These are phyloP conservation scores for Lycia hirtaria DNA, from an alignment of 2,888 invertebrate species.

Conservation along the genomic window DNA sequence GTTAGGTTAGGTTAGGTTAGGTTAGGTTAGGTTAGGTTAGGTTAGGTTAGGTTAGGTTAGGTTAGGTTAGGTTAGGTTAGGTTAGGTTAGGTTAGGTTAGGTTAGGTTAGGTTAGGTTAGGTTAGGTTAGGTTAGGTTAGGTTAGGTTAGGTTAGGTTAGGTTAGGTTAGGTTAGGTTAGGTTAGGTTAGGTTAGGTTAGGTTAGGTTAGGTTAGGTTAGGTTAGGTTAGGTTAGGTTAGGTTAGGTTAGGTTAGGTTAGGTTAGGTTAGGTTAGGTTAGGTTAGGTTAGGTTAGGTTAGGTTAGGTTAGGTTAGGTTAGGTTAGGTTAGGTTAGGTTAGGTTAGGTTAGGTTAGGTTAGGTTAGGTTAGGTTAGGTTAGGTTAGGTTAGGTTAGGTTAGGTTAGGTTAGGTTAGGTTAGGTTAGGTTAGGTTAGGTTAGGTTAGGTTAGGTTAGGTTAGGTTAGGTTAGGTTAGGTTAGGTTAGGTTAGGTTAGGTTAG, in stretches of 20 bases:
- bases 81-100: slow-evolving; percentile 27
- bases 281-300: slow-evolving; percentile 31
- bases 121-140: slow-evolving; percentile 32
- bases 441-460: slow-evolving; percentile 12
- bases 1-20: slow-evolving; percentile 34
- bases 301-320: slow-evolving; percentile 29
- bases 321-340: slow-evolving; percentile 31
- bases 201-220: slow-evolving; percentile 31
- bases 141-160: slow-evolving; percentile 32
- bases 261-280: slow-evolving; percentile 31
- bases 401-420: slow-evolving; percentile 31
- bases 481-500: slow-evolving; percentile 26
- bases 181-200: slow-evolving; percentile 31
- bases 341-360: slow-evolving; percentile 32
- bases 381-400: slow-evolving; percentile 30
- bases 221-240: slow-evolving; percentile 31
- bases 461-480: slow-evolving; percentile 30
- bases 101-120: slow-evolving; percentile 31
- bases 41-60: slow-evolving; percentile 33
- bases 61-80: slow-evolving; percentile 32
- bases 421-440: slow-evolving; percentile 20
- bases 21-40: slow-evolving; percentile 28
- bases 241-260: slow-evolving; percentile 29
- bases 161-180: slow-evolving; percentile 31
- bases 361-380: slow-evolving; percentile 31